Evolutionary conservation across 2,113 vertebrate species (phyloP).

Genomic region (Galbula dea): DNA sequence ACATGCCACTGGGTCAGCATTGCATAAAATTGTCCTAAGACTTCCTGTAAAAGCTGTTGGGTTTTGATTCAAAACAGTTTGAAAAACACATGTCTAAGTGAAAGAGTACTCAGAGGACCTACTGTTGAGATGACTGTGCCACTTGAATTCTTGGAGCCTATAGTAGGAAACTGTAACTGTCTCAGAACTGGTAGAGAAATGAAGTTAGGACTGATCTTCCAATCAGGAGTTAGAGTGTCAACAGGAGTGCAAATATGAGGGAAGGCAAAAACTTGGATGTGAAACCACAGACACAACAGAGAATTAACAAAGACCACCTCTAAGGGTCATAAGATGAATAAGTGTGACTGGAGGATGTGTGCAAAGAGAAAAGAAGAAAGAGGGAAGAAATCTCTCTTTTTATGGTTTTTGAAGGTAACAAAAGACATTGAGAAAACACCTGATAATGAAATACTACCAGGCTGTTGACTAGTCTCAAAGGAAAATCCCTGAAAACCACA

Average conservation of each 20-base stretch:
- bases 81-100: slow-evolving; percentile 21
- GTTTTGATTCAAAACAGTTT: slow-evolving; percentile 31
- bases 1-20: neutral
- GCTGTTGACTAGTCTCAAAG: neutral
- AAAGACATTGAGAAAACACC: neutral
- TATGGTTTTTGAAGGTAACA: neutral
- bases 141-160: neutral
- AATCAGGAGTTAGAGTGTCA: neutral
- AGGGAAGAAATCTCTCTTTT: neutral
- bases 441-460: neutral
- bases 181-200: neutral
- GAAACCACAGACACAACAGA: neutral
- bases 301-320: neutral
- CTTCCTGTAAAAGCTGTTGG: neutral
- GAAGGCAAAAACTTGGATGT: neutral
- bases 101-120: neutral
- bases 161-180: neutral
- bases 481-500: neutral
- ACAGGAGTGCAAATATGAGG: neutral
- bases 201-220: neutral
- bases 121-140: neutral
- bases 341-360: neutral
- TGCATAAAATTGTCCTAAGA: slow-evolving; percentile 16
- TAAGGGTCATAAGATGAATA: too few relatives aligned
- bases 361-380: neutral